Evolutionary conservation across 23 tunicate genomes (phyloP).

Genomic region (Clavelina lepadiformis): DNA sequence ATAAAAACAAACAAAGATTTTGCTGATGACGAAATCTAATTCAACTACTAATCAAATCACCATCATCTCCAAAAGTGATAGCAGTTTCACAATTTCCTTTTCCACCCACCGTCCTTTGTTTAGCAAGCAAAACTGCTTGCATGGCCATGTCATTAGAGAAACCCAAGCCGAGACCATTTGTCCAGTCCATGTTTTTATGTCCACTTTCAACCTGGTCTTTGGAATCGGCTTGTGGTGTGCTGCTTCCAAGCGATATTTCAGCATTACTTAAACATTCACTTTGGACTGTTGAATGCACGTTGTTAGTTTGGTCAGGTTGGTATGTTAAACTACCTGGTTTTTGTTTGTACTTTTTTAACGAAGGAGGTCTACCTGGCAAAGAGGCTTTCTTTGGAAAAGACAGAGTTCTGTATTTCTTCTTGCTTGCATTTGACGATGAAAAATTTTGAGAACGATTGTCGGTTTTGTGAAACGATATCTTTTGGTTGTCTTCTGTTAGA

Average conservation of each 20-base stretch:
- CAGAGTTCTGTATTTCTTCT: neutral
- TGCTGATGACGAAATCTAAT: too few relatives aligned
- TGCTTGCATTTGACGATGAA: neutral
- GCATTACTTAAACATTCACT: too few relatives aligned
- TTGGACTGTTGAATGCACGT: too few relatives aligned
- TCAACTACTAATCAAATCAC: too few relatives aligned
- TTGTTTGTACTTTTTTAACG: neutral
- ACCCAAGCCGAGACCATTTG: slow-evolving; percentile 45
- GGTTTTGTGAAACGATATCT: too few relatives aligned
- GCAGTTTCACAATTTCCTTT: too few relatives aligned
- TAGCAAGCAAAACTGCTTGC: slow-evolving; percentile 47
- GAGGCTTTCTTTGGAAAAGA: neutral
- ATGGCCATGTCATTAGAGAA: slow-evolving; percentile 35
- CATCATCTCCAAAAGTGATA: slow-evolving; percentile 24
- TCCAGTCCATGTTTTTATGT: slow-evolving; percentile 42
- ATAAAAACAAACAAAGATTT: too few relatives aligned
- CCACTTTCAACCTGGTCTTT: too few relatives aligned
- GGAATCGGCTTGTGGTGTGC: too few relatives aligned
- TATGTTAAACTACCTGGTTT: neutral
- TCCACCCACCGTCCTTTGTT: neutral
- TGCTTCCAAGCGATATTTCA: too few relatives aligned
- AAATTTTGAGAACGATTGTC: neutral
- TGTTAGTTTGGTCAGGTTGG: too few relatives aligned
- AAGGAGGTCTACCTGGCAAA: slow-evolving; percentile 3
- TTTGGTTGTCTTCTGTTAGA: neutral